Conservation (phyloP, 2,888 invertebrate species). For the Drosophila merina region DNA sequence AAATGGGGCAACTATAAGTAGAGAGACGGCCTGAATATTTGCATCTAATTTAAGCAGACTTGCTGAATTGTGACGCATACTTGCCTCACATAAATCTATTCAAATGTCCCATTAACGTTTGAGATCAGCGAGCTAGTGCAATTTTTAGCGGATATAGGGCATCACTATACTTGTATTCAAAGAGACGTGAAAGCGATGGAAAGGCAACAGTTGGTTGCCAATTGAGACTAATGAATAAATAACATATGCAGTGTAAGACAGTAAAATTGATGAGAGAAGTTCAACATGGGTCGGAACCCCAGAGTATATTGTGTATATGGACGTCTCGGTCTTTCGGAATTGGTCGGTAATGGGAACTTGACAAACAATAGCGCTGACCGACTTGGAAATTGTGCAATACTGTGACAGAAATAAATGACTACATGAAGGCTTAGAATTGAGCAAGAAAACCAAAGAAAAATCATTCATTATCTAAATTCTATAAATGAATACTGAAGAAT, state of each 20-base stretch:
- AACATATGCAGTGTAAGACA: slow-evolving; percentile 42
- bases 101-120: slow-evolving; percentile 36
- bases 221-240: slow-evolving; percentile 74
- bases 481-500: background rate
- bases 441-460: slow-evolving; percentile 23
- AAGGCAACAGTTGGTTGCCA: slow-evolving; percentile 52
- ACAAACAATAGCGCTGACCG: slow-evolving; percentile 25
- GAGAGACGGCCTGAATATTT: slow-evolving; percentile 33
- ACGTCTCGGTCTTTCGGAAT: slow-evolving; percentile 9
- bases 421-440: background rate
- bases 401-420: slow-evolving; percentile 23
- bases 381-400: slow-evolving; percentile 38
- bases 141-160: slow-evolving; percentile 27
- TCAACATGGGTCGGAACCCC: slow-evolving; percentile 87
- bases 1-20: slow-evolving; percentile 25
- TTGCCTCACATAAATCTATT: slow-evolving; percentile 45
- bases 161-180: background rate
- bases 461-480: background rate
- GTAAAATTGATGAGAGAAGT: slow-evolving; percentile 64
- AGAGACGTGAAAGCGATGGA: background rate
- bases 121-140: slow-evolving; percentile 33
- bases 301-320: slow-evolving; percentile 2
- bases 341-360: slow-evolving; percentile 17
- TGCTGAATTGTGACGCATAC: slow-evolving; percentile 33
- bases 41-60: slow-evolving; percentile 52